Percentiles rank a stretch among this genome's conserved stretches.
These are phyloP conservation scores for Abrostola tripartita DNA, from an alignment of 2,888 invertebrate species.

Conservation along the genomic window DNA sequence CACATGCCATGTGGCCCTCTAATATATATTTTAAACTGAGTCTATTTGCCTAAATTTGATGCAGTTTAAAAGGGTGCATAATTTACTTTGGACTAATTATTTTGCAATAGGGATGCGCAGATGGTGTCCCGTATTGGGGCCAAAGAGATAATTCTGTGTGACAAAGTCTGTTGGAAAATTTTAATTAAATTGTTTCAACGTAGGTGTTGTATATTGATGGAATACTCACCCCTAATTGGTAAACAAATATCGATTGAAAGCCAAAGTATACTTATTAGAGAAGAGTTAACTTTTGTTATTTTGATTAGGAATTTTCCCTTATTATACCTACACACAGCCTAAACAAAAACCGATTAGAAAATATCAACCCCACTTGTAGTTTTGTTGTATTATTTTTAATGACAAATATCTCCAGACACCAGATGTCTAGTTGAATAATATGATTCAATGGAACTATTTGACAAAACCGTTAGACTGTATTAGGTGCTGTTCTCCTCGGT, in stretches of 20 bases:
- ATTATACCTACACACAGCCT: too few relatives aligned
- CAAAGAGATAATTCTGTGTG: slow-evolving; percentile 70
- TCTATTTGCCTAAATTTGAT: slow-evolving; percentile 84
- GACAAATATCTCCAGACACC: too few relatives aligned
- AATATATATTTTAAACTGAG: slow-evolving; percentile 78
- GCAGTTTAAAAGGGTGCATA: slow-evolving; percentile 87
- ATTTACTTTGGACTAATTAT: slow-evolving; percentile 86
- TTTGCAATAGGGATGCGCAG: slow-evolving; percentile 85
- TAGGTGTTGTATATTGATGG: slow-evolving; percentile 69
- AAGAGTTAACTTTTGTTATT: too few relatives aligned
- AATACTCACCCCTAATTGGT: neutral
- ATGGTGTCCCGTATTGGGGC: slow-evolving; percentile 77
- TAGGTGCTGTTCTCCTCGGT: too few relatives aligned
- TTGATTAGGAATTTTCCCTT: too few relatives aligned
- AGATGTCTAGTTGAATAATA: too few relatives aligned
- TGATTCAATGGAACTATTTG: too few relatives aligned
- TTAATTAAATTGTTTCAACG: slow-evolving; percentile 74
- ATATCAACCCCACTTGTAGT: too few relatives aligned
- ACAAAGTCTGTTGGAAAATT: slow-evolving; percentile 74
- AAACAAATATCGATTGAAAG: neutral
- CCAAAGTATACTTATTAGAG: too few relatives aligned
- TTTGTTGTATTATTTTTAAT: too few relatives aligned
- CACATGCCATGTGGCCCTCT: slow-evolving; percentile 82
- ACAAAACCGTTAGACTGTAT: too few relatives aligned
- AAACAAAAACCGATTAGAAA: too few relatives aligned